These are phyloP conservation scores for Protobothrops mucrosquamatus DNA, from an alignment of 2,113 vertebrate species.

Conservation along the genomic window DNA sequence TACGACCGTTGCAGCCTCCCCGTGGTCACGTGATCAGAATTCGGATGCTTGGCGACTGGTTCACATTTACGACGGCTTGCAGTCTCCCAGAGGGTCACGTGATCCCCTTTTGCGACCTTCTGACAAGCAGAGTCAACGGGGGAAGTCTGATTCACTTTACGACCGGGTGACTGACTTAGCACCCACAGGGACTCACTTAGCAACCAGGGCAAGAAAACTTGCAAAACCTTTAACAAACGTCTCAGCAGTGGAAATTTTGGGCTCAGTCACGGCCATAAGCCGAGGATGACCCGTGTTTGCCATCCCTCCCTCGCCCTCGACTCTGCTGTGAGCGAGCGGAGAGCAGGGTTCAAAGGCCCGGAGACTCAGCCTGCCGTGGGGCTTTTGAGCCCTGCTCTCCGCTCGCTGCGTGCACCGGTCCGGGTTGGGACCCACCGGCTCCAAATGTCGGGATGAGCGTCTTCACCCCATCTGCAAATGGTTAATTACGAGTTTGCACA, in stretches of 20 bases:
- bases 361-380: too few species aligned
- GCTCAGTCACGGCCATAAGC: neutral
- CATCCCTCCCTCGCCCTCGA: rapidly evolving
- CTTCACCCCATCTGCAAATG: slow-evolving; percentile 54
- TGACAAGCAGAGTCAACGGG: neutral
- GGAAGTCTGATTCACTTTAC: neutral
- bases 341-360: too few species aligned
- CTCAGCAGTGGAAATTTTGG: neutral
- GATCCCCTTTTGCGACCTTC: neutral
- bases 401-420: slow-evolving; percentile 47
- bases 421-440: slow-evolving; percentile 23
- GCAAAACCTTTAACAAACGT: neutral
- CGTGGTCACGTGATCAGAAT: too few species aligned
- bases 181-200: neutral
- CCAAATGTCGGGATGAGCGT: neutral
- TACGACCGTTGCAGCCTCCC: too few species aligned
- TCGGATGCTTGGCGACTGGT: too few species aligned
- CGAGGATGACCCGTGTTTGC: neutral
- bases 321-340: too few species aligned
- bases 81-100: neutral
- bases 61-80: neutral
- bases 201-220: neutral
- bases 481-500: slow-evolving; percentile 59
- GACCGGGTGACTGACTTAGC: neutral
- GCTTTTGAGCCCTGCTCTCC: neutral